Base-by-base conservation (phyloP, 2,113 vertebrate species). In the Stictonetta naevosa region DNA sequence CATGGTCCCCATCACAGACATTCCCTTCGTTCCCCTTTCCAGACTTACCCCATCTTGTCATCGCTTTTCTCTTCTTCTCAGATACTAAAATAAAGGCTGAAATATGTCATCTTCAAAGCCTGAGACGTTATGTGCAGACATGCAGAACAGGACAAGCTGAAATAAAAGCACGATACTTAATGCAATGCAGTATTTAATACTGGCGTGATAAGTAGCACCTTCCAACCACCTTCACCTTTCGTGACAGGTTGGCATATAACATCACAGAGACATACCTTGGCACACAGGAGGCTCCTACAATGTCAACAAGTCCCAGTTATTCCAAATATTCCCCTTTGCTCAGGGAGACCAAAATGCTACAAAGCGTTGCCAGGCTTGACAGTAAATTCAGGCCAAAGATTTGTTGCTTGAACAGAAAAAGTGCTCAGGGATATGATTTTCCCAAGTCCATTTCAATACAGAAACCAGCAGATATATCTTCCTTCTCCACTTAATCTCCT, bases 41-140 rank as follows among this genome's bases (percentile, higher is more conserved):
- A 82, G 29, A 86, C 50, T 89, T 79, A 90, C 53, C 56, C 62
- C 12, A 0, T 40, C 29, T 81, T 92, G 46, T 29, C 22, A 21
- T 25, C 62, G 26, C 7, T 40, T n/a, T 63, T 73, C 50, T 62
- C 71, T 56, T 81, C 25, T 50, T 56, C 44, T 62, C 31, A 52
- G 46, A 19, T 68, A 36, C 1, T 5, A 89, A 95, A 94, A 86
- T 60, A 95, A 88, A 91, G 66, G 60, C 73, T 91, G 69, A 60
- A 79, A 64, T 64, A 59, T 2, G 7, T 42, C 23, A 58, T 62
- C 74, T 73, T 87, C 62, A 66, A 59, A 85, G 62, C 58, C 83
- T 56, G 48, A 84, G 66, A 17, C 50, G 58, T 55, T 94, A 83
- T 3, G 50, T 36, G 62, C 71, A 92, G 74, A 29, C 77, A 72